Base-by-base conservation (phyloP, 1,140 invertebrate species). In the Psilanteris sp. region DNA sequence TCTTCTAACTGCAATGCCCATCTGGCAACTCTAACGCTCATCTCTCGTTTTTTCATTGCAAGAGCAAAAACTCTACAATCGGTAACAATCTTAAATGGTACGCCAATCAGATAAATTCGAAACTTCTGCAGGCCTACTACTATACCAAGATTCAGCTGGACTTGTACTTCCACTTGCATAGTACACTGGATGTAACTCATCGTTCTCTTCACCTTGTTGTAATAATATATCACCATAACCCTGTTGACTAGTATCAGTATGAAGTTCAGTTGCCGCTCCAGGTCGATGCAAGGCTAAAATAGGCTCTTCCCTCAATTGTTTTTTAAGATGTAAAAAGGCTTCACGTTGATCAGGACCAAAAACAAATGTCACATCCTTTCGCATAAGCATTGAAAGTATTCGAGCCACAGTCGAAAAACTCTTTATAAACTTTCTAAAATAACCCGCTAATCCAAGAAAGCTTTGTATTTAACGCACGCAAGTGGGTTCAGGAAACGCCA, bases 401-500 rank as follows among this genome's bases (percentile, higher is more conserved):
- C 20, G 24, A 14, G 39, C 39, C 0, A 54, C 37, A 2, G 8
- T 11, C 7, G 61, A 14, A 4, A 29, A 44, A 16, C 7, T 7
- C 5, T 44, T n/a, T n/a, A 43, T 14, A 27, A 52, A 36, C 4
- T 24, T 37, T 9, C 36, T n/a, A 11, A 50, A 39, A 18, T 62
- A 62, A 8, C 57, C 32, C 1, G 24, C 4, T 18, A 68, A 34
- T 3, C 50, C 64, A 0, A 57, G 11, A 15, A 68, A 68, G 15
- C 48, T 18, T 26, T 37, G 27, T 1, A 57, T 6, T 7, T 57
- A 32, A 5, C 41, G 52, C 13, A 36, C 20, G 7, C 3, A 18
- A 4, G 4, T 26, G n/a, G 32, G 39, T 15, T 31, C 16, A 4
- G 39, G 29, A 24, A 46, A 54, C 15, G 29, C 6, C 3, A 26